Evolutionary conservation across 2,797 vertebrate species (phyloP).

Genomic region (Clarias platycephalus): DNA sequence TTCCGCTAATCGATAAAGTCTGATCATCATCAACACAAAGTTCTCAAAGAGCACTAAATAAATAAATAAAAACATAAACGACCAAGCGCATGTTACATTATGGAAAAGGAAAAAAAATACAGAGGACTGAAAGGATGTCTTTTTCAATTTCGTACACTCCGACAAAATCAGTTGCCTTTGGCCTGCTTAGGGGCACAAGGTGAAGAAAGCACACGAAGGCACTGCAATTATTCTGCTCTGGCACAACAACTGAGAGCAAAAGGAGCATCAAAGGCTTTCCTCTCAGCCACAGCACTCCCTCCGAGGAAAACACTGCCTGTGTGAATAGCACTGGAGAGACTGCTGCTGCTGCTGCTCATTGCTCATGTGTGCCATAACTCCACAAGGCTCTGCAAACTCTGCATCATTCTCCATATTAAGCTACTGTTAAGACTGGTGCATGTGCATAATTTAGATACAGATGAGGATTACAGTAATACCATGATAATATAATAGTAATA

Average conservation of each 20-base stretch:
- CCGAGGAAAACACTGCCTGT: constrained; percentile 71
- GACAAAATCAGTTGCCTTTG: constrained; percentile 77
- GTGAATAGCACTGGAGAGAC: constrained; percentile 65
- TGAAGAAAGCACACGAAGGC: constrained; percentile 77
- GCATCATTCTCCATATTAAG: not conserved
- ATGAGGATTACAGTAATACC: not conserved
- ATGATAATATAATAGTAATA: not conserved
- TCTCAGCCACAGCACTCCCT: constrained; percentile 71
- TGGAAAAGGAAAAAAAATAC: constrained; percentile 61
- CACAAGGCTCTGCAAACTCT: constrained; percentile 10
- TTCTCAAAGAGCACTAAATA: constrained; percentile 57
- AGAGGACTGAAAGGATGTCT: constrained; percentile 70
- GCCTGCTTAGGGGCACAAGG: constrained; percentile 80
- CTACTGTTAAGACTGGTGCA: not conserved
- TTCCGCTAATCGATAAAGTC: constrained; percentile 11
- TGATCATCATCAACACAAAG: constrained; percentile 55
- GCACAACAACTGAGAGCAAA: constrained; percentile 81
- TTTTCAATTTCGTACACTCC: constrained; percentile 76
- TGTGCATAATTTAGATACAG: not conserved
- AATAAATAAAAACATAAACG: constrained; percentile 56
- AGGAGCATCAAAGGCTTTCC: constrained; percentile 79
- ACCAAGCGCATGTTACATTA: constrained; percentile 61
- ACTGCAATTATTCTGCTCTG: constrained; percentile 78
- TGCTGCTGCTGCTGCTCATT: constrained; percentile 35
- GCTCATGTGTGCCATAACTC: constrained; percentile 10